phyloP scores from a whole-genome alignment of 1,140 invertebrate genomes.

The Rhagoletis zephyria region DNA sequence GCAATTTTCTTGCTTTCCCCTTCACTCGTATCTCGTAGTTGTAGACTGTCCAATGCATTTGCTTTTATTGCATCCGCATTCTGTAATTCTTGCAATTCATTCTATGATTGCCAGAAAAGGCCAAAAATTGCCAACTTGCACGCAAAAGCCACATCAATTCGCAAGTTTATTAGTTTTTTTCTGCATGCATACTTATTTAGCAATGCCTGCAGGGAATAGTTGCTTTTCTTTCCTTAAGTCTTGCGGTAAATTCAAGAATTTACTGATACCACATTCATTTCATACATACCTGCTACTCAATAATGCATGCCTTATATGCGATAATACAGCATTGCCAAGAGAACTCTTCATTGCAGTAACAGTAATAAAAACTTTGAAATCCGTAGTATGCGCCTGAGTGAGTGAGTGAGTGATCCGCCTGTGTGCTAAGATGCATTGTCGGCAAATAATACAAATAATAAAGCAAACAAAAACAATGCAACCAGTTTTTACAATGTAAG shows the following conservation, averaged over 20 bases:
- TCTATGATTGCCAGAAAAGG: neutral
- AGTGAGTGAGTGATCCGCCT: neutral
- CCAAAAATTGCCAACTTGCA: slow-evolving; percentile 25
- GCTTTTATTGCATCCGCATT: slow-evolving; percentile 45
- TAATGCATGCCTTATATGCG: neutral
- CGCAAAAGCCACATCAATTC: slow-evolving; percentile 4
- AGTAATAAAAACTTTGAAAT: neutral
- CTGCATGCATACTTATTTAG: neutral
- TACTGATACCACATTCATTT: neutral
- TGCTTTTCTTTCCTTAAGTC: neutral
- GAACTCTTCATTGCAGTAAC: neutral
- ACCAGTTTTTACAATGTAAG: neutral
- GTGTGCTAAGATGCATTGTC: neutral
- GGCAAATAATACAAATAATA: neutral
- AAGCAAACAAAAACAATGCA: neutral
- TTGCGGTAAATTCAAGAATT: neutral
- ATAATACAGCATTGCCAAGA: neutral
- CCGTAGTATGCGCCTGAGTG: neutral
- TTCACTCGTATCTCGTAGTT: neutral
- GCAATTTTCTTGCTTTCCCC: neutral
- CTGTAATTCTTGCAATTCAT: slow-evolving; percentile 14
- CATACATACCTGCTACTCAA: neutral
- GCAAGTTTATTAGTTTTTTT: neutral
- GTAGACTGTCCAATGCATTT: neutral
- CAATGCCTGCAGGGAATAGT: neutral